Base-by-base conservation (phyloP, 1,140 invertebrate species). In the Drosophila truncata region DNA sequence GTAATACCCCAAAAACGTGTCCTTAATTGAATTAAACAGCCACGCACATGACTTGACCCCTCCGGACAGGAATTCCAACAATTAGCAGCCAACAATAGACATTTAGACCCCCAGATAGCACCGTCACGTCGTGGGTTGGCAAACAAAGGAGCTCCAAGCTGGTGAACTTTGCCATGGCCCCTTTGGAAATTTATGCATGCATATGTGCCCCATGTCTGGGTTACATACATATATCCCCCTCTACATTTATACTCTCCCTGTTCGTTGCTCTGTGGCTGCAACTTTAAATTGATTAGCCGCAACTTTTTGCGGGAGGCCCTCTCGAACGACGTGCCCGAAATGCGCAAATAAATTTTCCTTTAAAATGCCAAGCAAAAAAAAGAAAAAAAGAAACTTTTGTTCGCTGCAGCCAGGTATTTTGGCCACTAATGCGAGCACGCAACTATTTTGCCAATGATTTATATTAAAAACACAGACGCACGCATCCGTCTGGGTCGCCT, bases 371-470 rank as follows among this genome's bases (percentile, higher is more conserved):
- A 44, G 6, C 10, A 13, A 3, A 20, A 44, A 49, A 25, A 27
- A 27, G 59, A 69, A 55, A 14, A 16, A 10, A 7, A 42, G 69
- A 55, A 76, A 77, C 62, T 69, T 79, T 75, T 86, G 58, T 60
- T 64, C 54, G 37, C 39, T 37, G 18, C 71, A 50, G 67, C 66
- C 61, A 75, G 78, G 58, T 76, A 83, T 70, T 82, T 75, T 54
- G 61, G 58, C 33, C 60, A 54, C 67, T 77, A 82, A 80, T 83
- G 75, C 61, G 64, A 63, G 65, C 83, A 87, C 84, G 80, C 83
- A 70, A 87, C 83, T 88, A 87, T 84, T 88, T 83, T 52, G 64
- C 55, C 80, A 67, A 80, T 84, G 72, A 87, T 88, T 88, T 87
- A 87, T 83, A 55, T 52, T 47, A 54, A 54, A 58, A 78, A 61